A percentile compares a stretch with the other conserved stretches of the same genome.
phyloP scores from a whole-genome alignment of 2,797 vertebrate species.

The Neomorphus geoffroyi region DNA sequence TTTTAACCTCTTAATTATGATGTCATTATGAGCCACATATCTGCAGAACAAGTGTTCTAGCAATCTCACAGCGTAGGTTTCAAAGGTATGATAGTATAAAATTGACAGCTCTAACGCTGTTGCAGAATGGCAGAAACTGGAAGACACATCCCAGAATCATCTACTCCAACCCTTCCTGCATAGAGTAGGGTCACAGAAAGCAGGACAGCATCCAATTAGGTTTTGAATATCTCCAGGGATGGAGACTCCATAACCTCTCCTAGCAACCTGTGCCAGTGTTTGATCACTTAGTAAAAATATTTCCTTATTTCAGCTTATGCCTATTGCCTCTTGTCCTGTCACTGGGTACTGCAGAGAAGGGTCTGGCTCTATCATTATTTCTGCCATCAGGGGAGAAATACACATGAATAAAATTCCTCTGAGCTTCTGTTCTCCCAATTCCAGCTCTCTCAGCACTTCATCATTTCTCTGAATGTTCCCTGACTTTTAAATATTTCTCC shows the following conservation, averaged over 20 bases:
- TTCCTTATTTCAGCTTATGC: background rate
- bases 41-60: background rate
- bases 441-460: background rate
- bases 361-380: background rate
- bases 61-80: background rate
- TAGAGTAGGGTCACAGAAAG: too few relatives aligned
- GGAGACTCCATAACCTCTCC: background rate
- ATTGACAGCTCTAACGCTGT: background rate
- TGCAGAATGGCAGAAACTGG: background rate
- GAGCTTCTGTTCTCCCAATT: background rate
- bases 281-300: background rate
- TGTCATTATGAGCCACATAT: background rate
- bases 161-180: background rate
- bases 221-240: background rate
- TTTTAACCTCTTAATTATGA: background rate
- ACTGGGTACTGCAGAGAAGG: background rate
- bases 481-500: background rate
- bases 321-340: background rate
- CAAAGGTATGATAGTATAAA: background rate
- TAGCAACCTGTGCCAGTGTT: background rate
- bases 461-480: background rate
- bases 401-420: too few relatives aligned
- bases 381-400: too few relatives aligned
- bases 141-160: background rate
- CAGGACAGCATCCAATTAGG: accelerated